Evolutionary conservation across 2,113 vertebrate species (phyloP), one percentile per base, ranked within the genome.

Genomic region (Gymnocephalus cernua): DNA sequence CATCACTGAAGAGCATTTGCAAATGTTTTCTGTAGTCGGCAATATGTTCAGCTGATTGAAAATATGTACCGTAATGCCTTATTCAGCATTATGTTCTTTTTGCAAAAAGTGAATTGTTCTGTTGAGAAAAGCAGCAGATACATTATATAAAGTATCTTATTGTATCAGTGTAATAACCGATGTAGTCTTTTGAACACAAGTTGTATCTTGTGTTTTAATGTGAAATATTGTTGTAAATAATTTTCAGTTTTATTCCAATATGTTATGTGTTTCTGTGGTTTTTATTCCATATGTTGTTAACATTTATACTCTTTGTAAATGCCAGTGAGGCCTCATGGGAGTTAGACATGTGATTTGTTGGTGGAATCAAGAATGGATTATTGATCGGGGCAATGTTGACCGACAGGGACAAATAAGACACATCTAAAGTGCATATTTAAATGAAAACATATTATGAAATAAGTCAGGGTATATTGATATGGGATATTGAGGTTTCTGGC

Each of bases 51-150:
- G 47, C 51, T 84, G 67, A 84, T 50, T 73, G 71, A 70, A 86
- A 81, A 75, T 76, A 56, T 77, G 71, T 86, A 88, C 87, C 80
- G 8, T 83, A 74, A 69, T 77, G 89, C 91, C 89, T 92, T 89
- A 90, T 79, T 78, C 56, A 80, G 72, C 53, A 68, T 82, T 32
- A 21, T 44, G 63, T 87, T 74, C 23, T 73, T 54, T 80, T 80
- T 56, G 35, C 61, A 77, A 18, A 45, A 69, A 54, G 50, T 79
- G 1, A 74, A n/a, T 44, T 69, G 35, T 69, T 85, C 78, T 68
- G 44, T 70, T 45, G 19, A 56, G n/a, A 66, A 38, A 70, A 64
- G 14, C 45, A 64, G 38, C 56, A 23, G 50, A 35, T 74, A 45
- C 6, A 53, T 25, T 62, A 45, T 75, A 53, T 65, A 45, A 63